Evolutionary conservation across 2,113 vertebrate species (phyloP), one percentile per base, ranked within the genome.

Genomic region (Eretmochelys imbricata): DNA sequence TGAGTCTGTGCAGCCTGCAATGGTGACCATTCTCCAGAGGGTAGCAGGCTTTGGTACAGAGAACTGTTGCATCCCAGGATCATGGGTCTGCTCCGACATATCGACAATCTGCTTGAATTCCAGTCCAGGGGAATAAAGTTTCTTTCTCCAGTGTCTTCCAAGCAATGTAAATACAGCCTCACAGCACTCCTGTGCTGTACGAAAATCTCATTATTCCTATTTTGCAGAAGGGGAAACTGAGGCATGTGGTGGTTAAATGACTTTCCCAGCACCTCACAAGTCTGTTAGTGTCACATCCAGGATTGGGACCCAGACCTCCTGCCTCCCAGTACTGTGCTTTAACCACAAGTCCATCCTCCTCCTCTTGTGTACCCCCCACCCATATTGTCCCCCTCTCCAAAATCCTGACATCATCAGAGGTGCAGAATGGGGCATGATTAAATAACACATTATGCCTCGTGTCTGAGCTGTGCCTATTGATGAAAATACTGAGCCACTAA

Each of bases 71-170:
- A 38, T 89, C 85, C 78, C 55, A 62, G 90, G 55, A 87, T 69
- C 0, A 17, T 46, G 90, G 78, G 76, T 69, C 80, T 76, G n/a
- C 87, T 88, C 95, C 84, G 91, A 90, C 80, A 85, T 81, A 10
- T 9, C 22, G 84, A 80, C 93, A 90, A 5, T 35, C 88, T 69
- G 29, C 27, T 80, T 93, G 75, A 93, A 90, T 78, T 94, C 69
- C 25, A 76, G 22, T 82, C 57, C 2, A 17, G 0, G 85, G 84
- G 89, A 94, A 87, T 25, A 82, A 85, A 62, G 93, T 97, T 88
- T 65, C 59, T 59, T 79, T 94, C 76, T 87, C 80, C 85, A 87
- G 55, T 6, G 13, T 93, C 90, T 97, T 59, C 88, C 95, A 90
- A 59, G 31, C 54, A 20, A 79, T 91, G 59, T 46, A 83, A 96